Evolutionary conservation across 2,888 invertebrate species (phyloP), one percentile per base, ranked within the genome.

Genomic region (Drosophila macrospina): DNA sequence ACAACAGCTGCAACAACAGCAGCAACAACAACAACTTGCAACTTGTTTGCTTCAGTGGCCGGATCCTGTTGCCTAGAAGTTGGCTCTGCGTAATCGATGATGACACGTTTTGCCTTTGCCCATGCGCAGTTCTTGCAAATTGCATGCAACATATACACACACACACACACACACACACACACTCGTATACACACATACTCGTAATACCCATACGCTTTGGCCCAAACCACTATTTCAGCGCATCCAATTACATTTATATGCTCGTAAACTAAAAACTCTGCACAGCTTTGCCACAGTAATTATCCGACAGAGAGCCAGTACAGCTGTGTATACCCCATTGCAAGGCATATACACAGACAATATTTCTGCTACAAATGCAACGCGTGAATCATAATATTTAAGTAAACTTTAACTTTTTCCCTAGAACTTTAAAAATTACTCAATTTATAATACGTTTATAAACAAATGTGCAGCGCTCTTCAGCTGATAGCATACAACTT

Each of bases 181-280:
- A 48, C 47, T 47, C n/a, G n/a, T n/a, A n/a, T n/a, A 26, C 32
- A 45, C 32, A 32, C 13, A 48, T 42, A 41, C 63, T 47, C 64
- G 39, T 13, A 51, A 51, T 37, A 50, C 59, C 55, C 62, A 30
- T 52, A 64, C 74, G 59, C 54, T 54, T 47, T 24, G 30, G 52
- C 72, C 3, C 75, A 56, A 61, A 7, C 64, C 60, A 86, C 80
- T 78, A 78, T 89, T 87, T 86, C 71, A 73, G 89, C 90, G 79
- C 85, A 90, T 88, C 89, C 90, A 91, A 90, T 90, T 90, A 86
- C 90, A 89, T 90, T 90, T 90, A 90, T 85, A 86, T 82, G 80
- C 84, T 82, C 90, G 81, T 91, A 91, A 90, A 90, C 34, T 80
- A 74, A 83, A 84, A 84, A 79, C 76, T 77, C 75, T 71, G 74